These are phyloP conservation scores for Troides oblongomaculatus DNA, from an alignment of 2,888 invertebrate genomes.

Conservation along the genomic window DNA sequence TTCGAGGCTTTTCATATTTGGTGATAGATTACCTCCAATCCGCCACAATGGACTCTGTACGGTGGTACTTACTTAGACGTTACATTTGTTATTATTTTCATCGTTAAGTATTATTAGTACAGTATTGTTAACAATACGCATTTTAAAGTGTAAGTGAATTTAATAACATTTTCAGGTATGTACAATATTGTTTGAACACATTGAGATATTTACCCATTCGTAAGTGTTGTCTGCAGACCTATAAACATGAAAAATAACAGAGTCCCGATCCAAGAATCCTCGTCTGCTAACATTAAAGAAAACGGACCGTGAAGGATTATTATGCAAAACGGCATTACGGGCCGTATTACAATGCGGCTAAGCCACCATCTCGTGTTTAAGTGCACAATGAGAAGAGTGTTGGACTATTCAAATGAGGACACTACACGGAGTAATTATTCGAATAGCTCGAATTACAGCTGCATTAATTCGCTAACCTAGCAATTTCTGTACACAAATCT, in stretches of 20 bases:
- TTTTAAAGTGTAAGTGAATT: too few species aligned
- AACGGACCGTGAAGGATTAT: conserved; percentile 29
- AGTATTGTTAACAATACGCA: too few species aligned
- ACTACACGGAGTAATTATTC: conserved; percentile 31
- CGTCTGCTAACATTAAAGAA: conserved; percentile 26
- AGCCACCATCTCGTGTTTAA: conserved; percentile 19
- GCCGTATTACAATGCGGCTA: conserved; percentile 26
- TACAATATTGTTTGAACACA: neutral
- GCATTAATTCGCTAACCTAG: conserved; percentile 30
- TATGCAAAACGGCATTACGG: conserved; percentile 24
- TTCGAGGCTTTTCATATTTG: too few species aligned
- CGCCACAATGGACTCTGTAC: too few species aligned
- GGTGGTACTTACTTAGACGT: too few species aligned
- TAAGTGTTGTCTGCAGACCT: conserved; percentile 16
- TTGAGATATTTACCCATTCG: neutral
- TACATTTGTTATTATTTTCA: too few species aligned
- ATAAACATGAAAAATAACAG: conserved; percentile 19
- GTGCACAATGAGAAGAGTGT: conserved; percentile 25
- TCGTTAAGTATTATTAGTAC: too few species aligned
- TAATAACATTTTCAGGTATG: too few species aligned
- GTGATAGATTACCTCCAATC: too few species aligned
- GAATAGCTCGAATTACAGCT: conserved; percentile 30
- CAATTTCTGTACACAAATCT: conserved; percentile 31
- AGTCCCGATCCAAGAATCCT: conserved; percentile 20
- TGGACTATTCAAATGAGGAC: conserved; percentile 28